These are phyloP conservation scores for Pantala flavescens DNA, from an alignment of 1,140 invertebrate species.

Conservation along the genomic window DNA sequence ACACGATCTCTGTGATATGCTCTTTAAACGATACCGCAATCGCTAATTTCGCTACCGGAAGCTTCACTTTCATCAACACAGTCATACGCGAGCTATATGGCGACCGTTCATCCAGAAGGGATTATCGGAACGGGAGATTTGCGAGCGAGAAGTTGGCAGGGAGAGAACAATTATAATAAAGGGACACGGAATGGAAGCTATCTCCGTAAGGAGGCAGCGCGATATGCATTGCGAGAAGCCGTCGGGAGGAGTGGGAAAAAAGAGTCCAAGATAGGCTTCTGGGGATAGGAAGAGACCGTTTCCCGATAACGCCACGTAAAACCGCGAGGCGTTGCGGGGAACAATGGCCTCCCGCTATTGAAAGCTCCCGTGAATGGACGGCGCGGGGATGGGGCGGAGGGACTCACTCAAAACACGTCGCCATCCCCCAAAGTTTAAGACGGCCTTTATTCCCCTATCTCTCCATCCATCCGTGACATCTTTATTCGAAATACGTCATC, in stretches of 20 bases:
- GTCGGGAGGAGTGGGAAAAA: not conserved
- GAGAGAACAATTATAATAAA: not conserved
- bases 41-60: too few species aligned
- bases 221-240: not conserved
- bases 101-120: too few species aligned
- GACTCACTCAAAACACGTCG: not conserved
- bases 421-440: not conserved
- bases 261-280: not conserved
- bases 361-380: conserved; percentile 3
- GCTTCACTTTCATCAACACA: too few species aligned
- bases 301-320: not conserved
- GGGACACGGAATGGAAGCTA: too few species aligned
- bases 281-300: not conserved
- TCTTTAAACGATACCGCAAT: too few species aligned
- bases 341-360: not conserved
- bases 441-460: not conserved
- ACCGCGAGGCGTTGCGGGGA: not conserved
- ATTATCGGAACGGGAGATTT: not conserved
- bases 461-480: not conserved
- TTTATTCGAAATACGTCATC: too few species aligned
- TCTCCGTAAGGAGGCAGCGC: not conserved
- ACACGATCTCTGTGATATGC: too few species aligned
- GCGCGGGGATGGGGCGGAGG: not conserved
- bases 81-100: too few species aligned
- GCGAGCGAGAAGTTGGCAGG: not conserved